Conservation (phyloP, 1,140 invertebrate genomes). For the Bicyclus anynana region DNA sequence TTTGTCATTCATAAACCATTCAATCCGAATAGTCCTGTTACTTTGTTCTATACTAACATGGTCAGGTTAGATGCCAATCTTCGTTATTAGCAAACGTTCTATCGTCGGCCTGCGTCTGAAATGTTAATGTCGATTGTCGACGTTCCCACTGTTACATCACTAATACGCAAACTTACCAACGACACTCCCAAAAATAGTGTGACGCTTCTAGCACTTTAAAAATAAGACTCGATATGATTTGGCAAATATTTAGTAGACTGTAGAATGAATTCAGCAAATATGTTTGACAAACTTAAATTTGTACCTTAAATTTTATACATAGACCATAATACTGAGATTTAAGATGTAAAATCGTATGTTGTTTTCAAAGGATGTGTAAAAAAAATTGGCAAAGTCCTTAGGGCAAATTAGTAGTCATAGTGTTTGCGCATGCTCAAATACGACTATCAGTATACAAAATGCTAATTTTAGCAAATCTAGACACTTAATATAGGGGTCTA, state of each 20-base stretch:
- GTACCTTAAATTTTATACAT: not conserved
- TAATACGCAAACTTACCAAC: not conserved
- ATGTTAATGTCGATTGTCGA: constrained; percentile 19
- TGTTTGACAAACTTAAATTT: not conserved
- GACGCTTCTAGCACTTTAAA: not conserved
- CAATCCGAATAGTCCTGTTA: constrained; percentile 6
- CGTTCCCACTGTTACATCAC: constrained; percentile 21
- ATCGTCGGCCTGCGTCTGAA: constrained; percentile 18
- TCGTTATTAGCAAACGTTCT: constrained; percentile 19
- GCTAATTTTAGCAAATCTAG: constrained; percentile 30
- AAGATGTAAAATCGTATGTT: not conserved
- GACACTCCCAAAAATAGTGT: not conserved
- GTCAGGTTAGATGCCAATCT: constrained; percentile 23
- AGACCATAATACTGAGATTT: not conserved
- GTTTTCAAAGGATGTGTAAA: not conserved
- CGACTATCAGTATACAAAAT: constrained; percentile 43
- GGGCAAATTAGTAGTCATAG: constrained; percentile 46
- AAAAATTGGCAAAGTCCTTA: constrained; percentile 23
- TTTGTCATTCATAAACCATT: constrained; percentile 5
- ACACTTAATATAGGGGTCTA: constrained; percentile 25
- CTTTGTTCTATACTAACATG: constrained; percentile 9
- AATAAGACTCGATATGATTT: not conserved
- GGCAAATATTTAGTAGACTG: not conserved
- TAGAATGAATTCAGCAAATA: not conserved
- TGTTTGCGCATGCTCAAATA: constrained; percentile 36